Conservation (phyloP, 2,888 invertebrate species). For the Mesoligia furuncula region DNA sequence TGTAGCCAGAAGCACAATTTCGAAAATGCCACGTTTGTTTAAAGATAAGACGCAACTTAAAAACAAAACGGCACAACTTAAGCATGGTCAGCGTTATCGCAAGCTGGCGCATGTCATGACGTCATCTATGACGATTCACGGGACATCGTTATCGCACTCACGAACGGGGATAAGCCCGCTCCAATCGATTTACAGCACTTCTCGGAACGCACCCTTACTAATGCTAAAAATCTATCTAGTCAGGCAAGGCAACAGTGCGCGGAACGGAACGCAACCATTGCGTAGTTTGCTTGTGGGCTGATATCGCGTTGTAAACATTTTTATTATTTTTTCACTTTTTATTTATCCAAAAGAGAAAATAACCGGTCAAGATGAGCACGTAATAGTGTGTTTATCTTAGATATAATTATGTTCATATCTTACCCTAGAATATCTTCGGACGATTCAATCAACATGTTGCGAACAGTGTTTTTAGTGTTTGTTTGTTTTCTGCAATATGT, state of each 20-base stretch:
- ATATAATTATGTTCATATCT: constrained; percentile 53
- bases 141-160: no score
- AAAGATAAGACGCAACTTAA: no score
- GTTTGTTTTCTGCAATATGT: constrained; percentile 75
- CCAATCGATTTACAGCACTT: no score
- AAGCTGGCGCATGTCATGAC: no score
- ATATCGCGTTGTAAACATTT: constrained; percentile 64
- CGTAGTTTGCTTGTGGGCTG: constrained; percentile 49
- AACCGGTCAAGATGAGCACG: constrained; percentile 47
- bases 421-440: constrained; percentile 47
- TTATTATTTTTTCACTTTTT: constrained; percentile 68
- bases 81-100: no score
- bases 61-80: no score
- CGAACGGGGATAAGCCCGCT: no score
- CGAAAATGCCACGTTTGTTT: no score
- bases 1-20: no score
- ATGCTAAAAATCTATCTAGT: not conserved
- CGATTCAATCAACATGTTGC: constrained; percentile 68
- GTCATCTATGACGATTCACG: no score
- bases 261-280: constrained; percentile 38
- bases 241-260: no score
- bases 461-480: constrained; percentile 73
- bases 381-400: constrained; percentile 45
- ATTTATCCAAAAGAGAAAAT: constrained; percentile 52
- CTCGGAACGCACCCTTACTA: not conserved